Base-by-base conservation (phyloP, 2,113 vertebrate genomes). In the Stigmatopora argus region DNA sequence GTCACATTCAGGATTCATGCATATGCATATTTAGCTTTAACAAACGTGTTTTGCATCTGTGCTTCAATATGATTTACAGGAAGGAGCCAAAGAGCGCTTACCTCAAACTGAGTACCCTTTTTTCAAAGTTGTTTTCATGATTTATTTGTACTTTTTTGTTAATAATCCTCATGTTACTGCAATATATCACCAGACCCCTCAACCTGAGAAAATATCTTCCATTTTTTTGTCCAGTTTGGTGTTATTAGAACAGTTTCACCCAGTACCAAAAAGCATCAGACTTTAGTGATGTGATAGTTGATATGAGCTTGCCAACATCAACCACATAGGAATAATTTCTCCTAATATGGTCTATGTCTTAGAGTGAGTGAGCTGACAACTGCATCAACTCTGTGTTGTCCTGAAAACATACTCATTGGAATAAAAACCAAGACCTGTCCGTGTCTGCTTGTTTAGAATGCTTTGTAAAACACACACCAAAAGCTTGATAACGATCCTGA, bases 341-440 rank as follows among this genome's bases (percentile, higher is more conserved):
- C 56, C 53, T 63, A 61, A 47, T 71, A 35, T 67, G 47, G 23
- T 67, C 65, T 63, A 38, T 49, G 44, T 53, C 45, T 21, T 62
- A 21, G 59, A 31, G 44, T 72, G 59, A 21, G 44, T 72, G 65
- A 72, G 26, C 62, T 78, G 19, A 83, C 78, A 76, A 80, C 85
- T 78, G 80, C 76, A 82, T 84, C 81, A 81, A 85, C 87, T 88
- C 83, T 88, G 86, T 83, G 70, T 77, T 79, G 59, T 66, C 63
- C 69, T 88, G 79, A 78, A 85, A 74, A 75, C 66, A 58, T 76
- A 31, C 26, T 2, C 66, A 84, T 69, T 81, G 65, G 64, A 87
- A 87, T 86, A 85, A 89, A 88, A 89, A 70, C 56, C 41, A 44
- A 84, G 57, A 73, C 72, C 79, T 86, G 70, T 58, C 69, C 56